A percentile compares a stretch with the other conserved stretches of the same genome.
phyloP scores from a whole-genome alignment of 2,113 vertebrate species.

The Fulmarus glacialis region DNA sequence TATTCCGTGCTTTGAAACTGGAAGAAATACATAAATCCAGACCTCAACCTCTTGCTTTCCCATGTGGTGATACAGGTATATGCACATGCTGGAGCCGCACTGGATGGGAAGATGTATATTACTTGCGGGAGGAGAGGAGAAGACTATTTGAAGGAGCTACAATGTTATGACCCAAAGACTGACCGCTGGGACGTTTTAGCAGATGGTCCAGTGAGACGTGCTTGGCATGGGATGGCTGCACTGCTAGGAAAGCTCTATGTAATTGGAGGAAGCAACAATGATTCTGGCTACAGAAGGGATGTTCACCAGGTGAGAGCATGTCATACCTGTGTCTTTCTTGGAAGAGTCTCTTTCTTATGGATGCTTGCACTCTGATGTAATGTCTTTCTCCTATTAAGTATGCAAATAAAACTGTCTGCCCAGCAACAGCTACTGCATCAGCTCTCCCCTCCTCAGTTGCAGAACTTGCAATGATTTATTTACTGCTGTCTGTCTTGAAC shows the following conservation, averaged over 20 bases:
- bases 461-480: background rate
- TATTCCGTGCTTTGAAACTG: background rate
- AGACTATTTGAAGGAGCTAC: constrained; percentile 88
- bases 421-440: background rate
- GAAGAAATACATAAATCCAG: background rate
- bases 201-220: constrained; percentile 85
- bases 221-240: constrained; percentile 92
- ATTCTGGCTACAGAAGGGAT: constrained; percentile 86
- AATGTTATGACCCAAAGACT: constrained; percentile 85
- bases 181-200: constrained; percentile 83
- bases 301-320: constrained; percentile 87
- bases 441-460: background rate
- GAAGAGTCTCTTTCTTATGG: background rate
- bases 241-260: constrained; percentile 85
- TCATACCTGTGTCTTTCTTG: background rate
- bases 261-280: constrained; percentile 93
- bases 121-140: constrained; percentile 88
- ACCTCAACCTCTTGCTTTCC: background rate
- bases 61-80: constrained; percentile 81
- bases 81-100: constrained; percentile 87
- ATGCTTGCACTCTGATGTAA: background rate
- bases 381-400: background rate
- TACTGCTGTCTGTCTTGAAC: background rate
- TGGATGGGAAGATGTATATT: constrained; percentile 90
- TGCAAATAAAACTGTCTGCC: background rate